A percentile compares a stretch with the other conserved stretches of the same genome.
phyloP scores from a whole-genome alignment of 2,888 invertebrate genomes.

The Eilema sororculum region DNA sequence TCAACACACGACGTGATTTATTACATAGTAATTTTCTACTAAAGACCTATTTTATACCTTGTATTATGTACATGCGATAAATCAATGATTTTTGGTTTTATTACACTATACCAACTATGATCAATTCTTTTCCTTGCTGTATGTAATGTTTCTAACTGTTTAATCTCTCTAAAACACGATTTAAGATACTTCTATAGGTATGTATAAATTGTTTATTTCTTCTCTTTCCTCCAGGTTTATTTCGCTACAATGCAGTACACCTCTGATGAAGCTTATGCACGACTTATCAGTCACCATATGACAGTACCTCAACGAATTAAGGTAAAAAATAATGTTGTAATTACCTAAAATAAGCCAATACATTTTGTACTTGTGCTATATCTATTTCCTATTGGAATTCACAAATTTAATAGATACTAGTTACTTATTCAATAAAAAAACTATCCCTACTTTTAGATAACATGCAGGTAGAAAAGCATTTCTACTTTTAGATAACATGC shows the following conservation, averaged over 20 bases:
- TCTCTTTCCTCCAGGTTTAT: slow-evolving; percentile 31
- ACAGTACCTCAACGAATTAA: slow-evolving; percentile 84
- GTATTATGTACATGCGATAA: background rate
- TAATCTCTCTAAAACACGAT: background rate
- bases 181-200: background rate
- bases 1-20: background rate
- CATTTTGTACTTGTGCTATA: background rate
- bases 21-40: background rate
- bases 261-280: slow-evolving; percentile 81
- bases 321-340: slow-evolving; percentile 57
- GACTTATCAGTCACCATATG: slow-evolving; percentile 84
- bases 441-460: no score
- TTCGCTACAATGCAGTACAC: slow-evolving; percentile 72
- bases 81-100: background rate
- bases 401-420: background rate
- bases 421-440: no score
- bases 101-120: background rate
- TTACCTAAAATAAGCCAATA: background rate
- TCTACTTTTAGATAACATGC: no score
- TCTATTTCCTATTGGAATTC: background rate
- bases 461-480: no score
- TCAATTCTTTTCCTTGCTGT: background rate
- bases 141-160: background rate
- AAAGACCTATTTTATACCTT: background rate
- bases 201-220: slow-evolving; percentile 13